Percentiles rank a stretch among this genome's conserved stretches.
phyloP scores from a whole-genome alignment of 2,888 invertebrate genomes.

The Cabera pusaria region DNA sequence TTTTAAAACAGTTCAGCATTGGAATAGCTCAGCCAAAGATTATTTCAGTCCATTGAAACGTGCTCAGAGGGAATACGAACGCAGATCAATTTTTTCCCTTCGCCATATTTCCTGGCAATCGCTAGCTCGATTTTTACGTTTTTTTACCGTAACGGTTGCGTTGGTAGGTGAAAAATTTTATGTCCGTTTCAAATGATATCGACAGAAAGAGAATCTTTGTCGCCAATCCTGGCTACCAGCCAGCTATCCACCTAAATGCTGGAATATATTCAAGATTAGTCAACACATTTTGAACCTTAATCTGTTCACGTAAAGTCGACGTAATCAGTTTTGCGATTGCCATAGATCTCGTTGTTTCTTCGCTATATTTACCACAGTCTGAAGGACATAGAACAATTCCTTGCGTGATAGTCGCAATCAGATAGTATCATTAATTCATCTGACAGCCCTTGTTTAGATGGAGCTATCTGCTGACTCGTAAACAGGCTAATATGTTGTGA shows the following conservation, averaged over 20 bases:
- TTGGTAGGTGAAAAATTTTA: conserved; percentile 36
- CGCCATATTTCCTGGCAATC: conserved; percentile 26
- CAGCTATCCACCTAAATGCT: conserved; percentile 45
- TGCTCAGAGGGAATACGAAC: conserved; percentile 8
- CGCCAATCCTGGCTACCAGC: conserved; percentile 54
- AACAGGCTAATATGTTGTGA: conserved; percentile 16
- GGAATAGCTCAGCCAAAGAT: too few species aligned
- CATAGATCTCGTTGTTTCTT: conserved; percentile 16
- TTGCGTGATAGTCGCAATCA: conserved; percentile 29
- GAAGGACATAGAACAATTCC: conserved; percentile 28
- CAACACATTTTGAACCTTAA: conserved; percentile 26
- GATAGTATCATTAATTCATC: conserved; percentile 29
- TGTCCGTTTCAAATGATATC: conserved; percentile 51
- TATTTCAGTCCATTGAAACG: background rate
- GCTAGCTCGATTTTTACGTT: conserved; percentile 19
- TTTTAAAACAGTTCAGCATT: too few species aligned
- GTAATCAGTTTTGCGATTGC: conserved; percentile 1
- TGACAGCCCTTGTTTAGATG: conserved; percentile 15
- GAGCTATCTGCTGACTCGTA: conserved; percentile 18
- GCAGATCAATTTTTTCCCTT: conserved; percentile 18
- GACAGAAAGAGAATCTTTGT: conserved; percentile 56
- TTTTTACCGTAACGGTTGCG: conserved; percentile 34
- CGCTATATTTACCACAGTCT: conserved; percentile 24
- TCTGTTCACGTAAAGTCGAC: conserved; percentile 25
- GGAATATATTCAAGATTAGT: conserved; percentile 25